phyloP scores from a whole-genome alignment of 2,888 invertebrate genomes.

The Athrips mouffetella region DNA sequence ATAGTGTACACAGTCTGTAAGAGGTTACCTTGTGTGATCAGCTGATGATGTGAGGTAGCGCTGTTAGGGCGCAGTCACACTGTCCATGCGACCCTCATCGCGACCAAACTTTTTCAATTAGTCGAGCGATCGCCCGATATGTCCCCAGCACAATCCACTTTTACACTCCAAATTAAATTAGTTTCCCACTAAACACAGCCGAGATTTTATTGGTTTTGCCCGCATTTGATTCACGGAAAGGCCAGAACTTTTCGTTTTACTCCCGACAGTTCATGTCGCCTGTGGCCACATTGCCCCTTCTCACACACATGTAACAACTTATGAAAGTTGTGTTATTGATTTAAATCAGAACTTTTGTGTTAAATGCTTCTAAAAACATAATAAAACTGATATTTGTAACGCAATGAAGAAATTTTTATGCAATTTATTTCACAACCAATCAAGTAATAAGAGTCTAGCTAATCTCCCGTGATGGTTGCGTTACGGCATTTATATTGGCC shows the following conservation, averaged over 20 bases:
- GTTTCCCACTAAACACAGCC: constrained; percentile 42
- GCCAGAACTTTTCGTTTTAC: constrained; percentile 31
- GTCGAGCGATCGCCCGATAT: constrained; percentile 40
- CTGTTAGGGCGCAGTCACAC: constrained; percentile 35
- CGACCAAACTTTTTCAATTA: constrained; percentile 70
- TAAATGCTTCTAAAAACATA: no score
- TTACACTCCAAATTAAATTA: constrained; percentile 62
- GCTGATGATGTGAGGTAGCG: no score
- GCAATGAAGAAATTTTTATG: no score
- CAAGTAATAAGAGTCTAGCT: not conserved
- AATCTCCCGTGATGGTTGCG: constrained; percentile 4
- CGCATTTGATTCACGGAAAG: constrained; percentile 39
- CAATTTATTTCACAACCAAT: not conserved
- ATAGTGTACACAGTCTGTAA: no score
- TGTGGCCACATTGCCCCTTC: not conserved
- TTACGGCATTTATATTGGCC: constrained; percentile 14
- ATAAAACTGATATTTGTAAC: no score
- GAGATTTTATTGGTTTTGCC: constrained; percentile 30
- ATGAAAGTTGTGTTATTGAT: no score
- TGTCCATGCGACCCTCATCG: constrained; percentile 21
- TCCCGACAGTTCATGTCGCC: constrained; percentile 12
- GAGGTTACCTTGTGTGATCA: no score
- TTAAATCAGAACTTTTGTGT: no score
- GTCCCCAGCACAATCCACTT: constrained; percentile 38
- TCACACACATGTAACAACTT: constrained; percentile 8